Evolutionary conservation across 2,888 invertebrate species (phyloP), one percentile per base, ranked within the genome.

Genomic region (Endotricha flammealis): DNA sequence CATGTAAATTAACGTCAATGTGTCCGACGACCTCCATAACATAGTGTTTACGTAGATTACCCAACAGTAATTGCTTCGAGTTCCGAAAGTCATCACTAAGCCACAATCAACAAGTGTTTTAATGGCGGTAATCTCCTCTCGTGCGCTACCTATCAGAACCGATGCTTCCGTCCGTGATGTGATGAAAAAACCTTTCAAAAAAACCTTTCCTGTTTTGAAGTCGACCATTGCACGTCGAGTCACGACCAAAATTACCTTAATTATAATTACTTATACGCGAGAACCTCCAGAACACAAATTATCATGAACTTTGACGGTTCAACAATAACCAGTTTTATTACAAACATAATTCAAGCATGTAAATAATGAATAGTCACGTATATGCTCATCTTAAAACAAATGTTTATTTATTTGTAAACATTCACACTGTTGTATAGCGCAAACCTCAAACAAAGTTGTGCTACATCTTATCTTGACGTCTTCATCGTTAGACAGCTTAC

Each of bases 51-150:
- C 53, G 50, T 49, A 60, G 56, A 66, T 60, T 57, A 61, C 46
- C 50, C 50, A 48, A 42, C 45, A 42, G 50, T 72, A 75, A 75
- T 72, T 57, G 64, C 63, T 61, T 48, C 42, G 44, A 66, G 70
- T 67, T 70, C 68, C 70, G 60, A 70, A 68, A 71, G 57, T 65
- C 69, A 71, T 74, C 71, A 68, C 49, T 55, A 53, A 57, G 55
- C 55, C 53, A 51, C 64, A 62, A 72, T 70, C 70, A 75, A 71
- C 73, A 64, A 67, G 68, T 70, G 59, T 59, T 66, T 58, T 75
- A 72, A 75, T 74, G 62, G 55, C 51, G 45, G 64, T 70, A 73
- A 78, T 79, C 63, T 57, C 53, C 55, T 55, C 57, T 69, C 68
- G 63, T 71, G 66, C 51, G 52, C 53, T 54, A 50, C 51, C 57